Percentiles rank a stretch among this genome's conserved stretches.
Evolutionary conservation across 2,797 vertebrate species (phyloP).

Genomic region (Tokudaia tokunoshimensis): DNA sequence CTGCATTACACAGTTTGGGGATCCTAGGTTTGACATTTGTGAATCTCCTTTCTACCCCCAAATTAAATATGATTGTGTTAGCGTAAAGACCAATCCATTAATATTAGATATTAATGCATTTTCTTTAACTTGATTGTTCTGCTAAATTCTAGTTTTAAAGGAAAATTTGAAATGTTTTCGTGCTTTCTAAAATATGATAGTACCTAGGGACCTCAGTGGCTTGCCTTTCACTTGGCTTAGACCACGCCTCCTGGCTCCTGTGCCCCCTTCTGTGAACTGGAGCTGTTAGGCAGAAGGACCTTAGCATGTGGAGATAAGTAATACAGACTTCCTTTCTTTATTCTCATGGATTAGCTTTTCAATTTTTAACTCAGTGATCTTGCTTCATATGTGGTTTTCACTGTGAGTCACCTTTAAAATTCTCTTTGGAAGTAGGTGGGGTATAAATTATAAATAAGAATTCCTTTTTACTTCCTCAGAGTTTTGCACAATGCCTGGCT

Average conservation of each 20-base stretch:
- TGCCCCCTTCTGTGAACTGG: background rate
- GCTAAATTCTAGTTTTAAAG: constrained; percentile 29
- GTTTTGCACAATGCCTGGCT: constrained; percentile 77
- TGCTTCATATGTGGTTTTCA: constrained; percentile 71
- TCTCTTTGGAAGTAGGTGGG: constrained; percentile 81
- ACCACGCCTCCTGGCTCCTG: background rate
- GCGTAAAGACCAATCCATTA: background rate
- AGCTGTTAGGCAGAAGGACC: background rate
- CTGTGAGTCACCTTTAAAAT: constrained; percentile 81
- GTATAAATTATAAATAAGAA: constrained; percentile 80
- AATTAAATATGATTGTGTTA: background rate
- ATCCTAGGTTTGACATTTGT: background rate
- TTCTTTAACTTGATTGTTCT: background rate
- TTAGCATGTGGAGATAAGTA: background rate
- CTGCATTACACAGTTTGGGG: background rate
- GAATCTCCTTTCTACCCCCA: background rate
- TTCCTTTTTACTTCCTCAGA: constrained; percentile 77
- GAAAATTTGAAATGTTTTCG: background rate
- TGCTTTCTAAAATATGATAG: background rate
- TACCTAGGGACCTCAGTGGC: rapidly evolving
- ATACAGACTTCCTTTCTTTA: constrained; percentile 13
- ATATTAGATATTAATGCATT: background rate
- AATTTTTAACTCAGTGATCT: constrained; percentile 63
- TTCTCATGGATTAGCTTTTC: constrained; percentile 39
- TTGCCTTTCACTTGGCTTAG: rapidly evolving